A percentile compares a stretch with the other conserved stretches of the same genome.
These are phyloP conservation scores for Embidobia sp. DNA, from an alignment of 2,888 invertebrate genomes.

Conservation along the genomic window DNA sequence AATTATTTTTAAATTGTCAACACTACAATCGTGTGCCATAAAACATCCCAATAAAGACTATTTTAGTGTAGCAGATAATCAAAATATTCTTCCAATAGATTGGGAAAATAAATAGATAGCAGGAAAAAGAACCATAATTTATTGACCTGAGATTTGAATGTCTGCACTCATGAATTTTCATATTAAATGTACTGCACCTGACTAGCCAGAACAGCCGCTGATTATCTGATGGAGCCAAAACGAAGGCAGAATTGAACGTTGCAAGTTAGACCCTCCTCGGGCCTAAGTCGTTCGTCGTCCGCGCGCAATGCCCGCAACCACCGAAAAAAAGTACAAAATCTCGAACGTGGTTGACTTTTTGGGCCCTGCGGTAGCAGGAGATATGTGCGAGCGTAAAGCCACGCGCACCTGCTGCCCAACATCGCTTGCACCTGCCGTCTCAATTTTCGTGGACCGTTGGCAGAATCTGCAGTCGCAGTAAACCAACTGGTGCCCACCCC, in stretches of 20 bases:
- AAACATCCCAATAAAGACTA: no score
- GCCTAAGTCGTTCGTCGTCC: no score
- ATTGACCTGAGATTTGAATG: slow-evolving; percentile 28
- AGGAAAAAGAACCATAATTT: no score
- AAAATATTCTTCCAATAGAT: no score
- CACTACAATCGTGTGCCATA: no score
- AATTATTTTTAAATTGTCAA: no score
- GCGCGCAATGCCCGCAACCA: slow-evolving; percentile 56
- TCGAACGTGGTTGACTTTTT: slow-evolving; percentile 32
- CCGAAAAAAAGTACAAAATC: slow-evolving; percentile 63
- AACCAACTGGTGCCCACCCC: slow-evolving; percentile 19
- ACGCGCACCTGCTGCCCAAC: slow-evolving; percentile 71
- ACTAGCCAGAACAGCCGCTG: slow-evolving; percentile 37
- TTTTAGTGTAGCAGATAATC: no score
- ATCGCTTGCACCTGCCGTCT: slow-evolving; percentile 72
- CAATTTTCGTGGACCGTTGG: slow-evolving; percentile 67
- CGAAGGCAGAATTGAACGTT: slow-evolving; percentile 66
- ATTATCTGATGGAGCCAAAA: slow-evolving; percentile 47
- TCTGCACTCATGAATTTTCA: slow-evolving; percentile 43
- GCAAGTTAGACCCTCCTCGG: slow-evolving; percentile 32
- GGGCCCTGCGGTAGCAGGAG: slow-evolving; percentile 41
- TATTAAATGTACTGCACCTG: slow-evolving; percentile 48
- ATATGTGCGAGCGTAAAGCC: slow-evolving; percentile 65
- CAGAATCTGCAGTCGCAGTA: slow-evolving; percentile 31
- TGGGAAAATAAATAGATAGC: no score